Evolutionary conservation across 2,113 vertebrate genomes (phyloP).

Genomic region (Coturnix japonica): DNA sequence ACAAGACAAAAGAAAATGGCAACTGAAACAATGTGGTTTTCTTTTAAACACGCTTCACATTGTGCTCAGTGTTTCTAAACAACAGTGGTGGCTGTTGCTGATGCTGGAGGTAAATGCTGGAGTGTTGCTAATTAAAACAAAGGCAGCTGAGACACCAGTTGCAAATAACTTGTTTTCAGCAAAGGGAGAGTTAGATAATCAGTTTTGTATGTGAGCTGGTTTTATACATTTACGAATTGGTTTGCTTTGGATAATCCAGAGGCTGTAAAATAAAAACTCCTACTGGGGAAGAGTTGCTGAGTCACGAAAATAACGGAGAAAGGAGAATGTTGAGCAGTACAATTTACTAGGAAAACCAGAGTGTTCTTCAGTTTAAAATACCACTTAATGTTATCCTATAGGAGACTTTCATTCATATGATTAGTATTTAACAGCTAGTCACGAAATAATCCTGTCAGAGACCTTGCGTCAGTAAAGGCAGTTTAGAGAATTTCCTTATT

Average conservation of each 20-base stretch:
- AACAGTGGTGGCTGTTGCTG: conserved; percentile 1
- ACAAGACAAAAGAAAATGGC: not conserved
- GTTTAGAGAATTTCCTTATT: not conserved
- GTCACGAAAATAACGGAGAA: not conserved
- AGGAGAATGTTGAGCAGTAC: not conserved
- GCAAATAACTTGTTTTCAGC: not conserved
- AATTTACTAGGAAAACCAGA: not conserved
- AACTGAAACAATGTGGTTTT: not conserved
- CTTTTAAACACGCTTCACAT: not conserved
- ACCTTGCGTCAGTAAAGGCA: not conserved
- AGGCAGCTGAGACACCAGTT: not conserved
- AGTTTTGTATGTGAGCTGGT: not conserved
- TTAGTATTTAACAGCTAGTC: not conserved
- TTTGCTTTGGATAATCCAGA: not conserved
- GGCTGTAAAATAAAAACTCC: not conserved
- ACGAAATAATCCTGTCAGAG: not conserved
- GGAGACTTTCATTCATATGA: not conserved
- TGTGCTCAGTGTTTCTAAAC: not conserved
- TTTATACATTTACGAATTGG: not conserved
- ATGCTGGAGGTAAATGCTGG: not conserved
- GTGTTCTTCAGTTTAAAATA: not conserved
- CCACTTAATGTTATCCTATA: not conserved
- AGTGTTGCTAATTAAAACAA: conserved; percentile 30
- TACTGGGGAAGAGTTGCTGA: not conserved
- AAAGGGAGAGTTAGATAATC: not conserved